Conservation (phyloP, 2,113 vertebrate genomes). For the Scalopus aquaticus region DNA sequence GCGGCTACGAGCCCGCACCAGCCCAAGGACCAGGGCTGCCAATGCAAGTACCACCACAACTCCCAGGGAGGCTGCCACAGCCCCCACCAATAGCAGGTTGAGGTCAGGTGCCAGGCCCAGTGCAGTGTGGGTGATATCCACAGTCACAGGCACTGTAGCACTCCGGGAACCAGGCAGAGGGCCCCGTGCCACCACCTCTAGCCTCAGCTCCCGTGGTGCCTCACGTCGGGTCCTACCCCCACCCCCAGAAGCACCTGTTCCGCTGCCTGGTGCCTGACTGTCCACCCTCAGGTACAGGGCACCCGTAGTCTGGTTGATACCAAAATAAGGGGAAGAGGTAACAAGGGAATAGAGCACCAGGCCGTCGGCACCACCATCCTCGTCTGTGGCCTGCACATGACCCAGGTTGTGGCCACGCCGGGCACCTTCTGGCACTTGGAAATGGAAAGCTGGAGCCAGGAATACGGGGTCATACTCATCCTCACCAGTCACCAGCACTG, state of each 20-base stretch:
- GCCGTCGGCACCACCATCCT: conserved; percentile 95
- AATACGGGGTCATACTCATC: conserved; percentile 97
- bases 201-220: conserved; percentile 88
- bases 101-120: conserved; percentile 93
- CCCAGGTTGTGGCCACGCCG: conserved; percentile 94
- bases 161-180: conserved; percentile 92
- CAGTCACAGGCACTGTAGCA: conserved; percentile 87
- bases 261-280: conserved; percentile 86
- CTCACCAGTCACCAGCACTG: conserved; percentile 94
- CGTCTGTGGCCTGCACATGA: conserved; percentile 92
- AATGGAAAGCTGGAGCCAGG: conserved; percentile 89
- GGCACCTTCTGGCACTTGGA: conserved; percentile 94
- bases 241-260: conserved; percentile 64
- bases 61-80: conserved; percentile 93
- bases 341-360: conserved; percentile 93
- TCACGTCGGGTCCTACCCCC: conserved; percentile 87
- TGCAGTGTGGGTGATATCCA: conserved; percentile 94
- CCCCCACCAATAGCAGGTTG: conserved; percentile 92
- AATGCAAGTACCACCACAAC: conserved; percentile 94
- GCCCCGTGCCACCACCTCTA: conserved; percentile 94
- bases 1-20: conserved; percentile 89
- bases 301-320: conserved; percentile 95
- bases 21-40: conserved; percentile 91
- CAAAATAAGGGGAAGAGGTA: conserved; percentile 91
- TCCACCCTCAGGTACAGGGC: conserved; percentile 93